Percentiles rank a stretch among this genome's conserved stretches.
phyloP scores from a whole-genome alignment of 1,140 invertebrate species.

The Diprion similis region DNA sequence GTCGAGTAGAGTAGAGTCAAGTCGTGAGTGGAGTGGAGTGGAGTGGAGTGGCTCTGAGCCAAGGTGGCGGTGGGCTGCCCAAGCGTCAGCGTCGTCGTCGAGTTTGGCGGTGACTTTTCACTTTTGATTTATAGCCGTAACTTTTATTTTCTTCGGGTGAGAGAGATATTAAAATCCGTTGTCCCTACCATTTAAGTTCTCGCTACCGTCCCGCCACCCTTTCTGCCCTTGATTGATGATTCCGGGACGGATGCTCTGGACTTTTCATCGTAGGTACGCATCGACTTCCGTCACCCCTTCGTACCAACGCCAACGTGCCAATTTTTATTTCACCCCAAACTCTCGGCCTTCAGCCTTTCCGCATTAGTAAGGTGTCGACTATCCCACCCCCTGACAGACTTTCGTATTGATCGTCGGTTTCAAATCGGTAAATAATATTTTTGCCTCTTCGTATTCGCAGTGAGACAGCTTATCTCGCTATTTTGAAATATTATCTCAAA shows the following conservation, averaged over 20 bases:
- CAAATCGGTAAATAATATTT: no score
- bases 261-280: no score
- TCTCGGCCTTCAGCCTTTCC: no score
- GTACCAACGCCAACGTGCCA: no score
- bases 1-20: background rate
- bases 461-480: no score
- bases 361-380: no score
- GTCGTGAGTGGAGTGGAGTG: constrained; percentile 22
- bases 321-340: no score
- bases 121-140: constrained; percentile 62
- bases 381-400: no score
- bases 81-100: constrained; percentile 26
- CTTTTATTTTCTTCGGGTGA: constrained; percentile 55
- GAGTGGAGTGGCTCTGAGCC: constrained; percentile 28
- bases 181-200: constrained; percentile 59
- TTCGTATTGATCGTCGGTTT: no score
- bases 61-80: background rate
- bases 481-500: no score
- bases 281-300: no score
- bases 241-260: constrained; percentile 14
- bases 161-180: constrained; percentile 62
- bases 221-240: constrained; percentile 55
- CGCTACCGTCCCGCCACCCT: background rate
- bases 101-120: constrained; percentile 56
- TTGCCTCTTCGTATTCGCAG: no score